Percentiles rank a stretch among this genome's conserved stretches.
Conservation (phyloP, 1,140 invertebrate species). For the Pogonomyrmex barbatus region DNA sequence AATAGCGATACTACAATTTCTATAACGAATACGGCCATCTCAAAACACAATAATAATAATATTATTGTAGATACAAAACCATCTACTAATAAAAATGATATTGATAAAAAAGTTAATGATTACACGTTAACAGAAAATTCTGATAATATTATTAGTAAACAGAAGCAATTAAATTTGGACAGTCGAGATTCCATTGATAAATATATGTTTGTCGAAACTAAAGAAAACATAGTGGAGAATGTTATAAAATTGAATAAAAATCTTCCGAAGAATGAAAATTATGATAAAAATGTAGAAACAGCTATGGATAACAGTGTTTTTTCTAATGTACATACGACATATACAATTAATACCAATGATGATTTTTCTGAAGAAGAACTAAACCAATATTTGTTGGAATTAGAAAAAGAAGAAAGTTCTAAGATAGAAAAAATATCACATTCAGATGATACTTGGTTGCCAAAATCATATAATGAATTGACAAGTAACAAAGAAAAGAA, state of each 20-base stretch:
- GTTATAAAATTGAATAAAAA: neutral
- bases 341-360: conserved; percentile 51
- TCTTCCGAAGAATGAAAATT: neutral
- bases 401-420: conserved; percentile 85
- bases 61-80: neutral
- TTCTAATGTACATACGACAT: neutral
- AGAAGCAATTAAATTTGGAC: conserved; percentile 12
- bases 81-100: neutral
- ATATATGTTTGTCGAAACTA: conserved; percentile 1
- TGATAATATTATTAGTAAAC: conserved; percentile 26
- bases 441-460: conserved; percentile 14
- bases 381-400: conserved; percentile 87
- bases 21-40: neutral
- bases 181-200: conserved; percentile 1
- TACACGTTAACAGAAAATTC: conserved; percentile 8
- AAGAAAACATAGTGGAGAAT: neutral
- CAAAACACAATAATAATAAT: neutral
- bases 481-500: conserved; percentile 54
- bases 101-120: conserved; percentile 24
- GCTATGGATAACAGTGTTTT: neutral
- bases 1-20: neutral
- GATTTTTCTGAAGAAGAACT: conserved; percentile 87
- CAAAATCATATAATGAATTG: conserved; percentile 20
- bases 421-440: conserved; percentile 39
- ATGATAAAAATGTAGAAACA: neutral